Percentiles rank a stretch among this genome's conserved stretches.
Evolutionary conservation across 2,888 invertebrate species (phyloP).

Genomic region (Cheilosia vernalis): DNA sequence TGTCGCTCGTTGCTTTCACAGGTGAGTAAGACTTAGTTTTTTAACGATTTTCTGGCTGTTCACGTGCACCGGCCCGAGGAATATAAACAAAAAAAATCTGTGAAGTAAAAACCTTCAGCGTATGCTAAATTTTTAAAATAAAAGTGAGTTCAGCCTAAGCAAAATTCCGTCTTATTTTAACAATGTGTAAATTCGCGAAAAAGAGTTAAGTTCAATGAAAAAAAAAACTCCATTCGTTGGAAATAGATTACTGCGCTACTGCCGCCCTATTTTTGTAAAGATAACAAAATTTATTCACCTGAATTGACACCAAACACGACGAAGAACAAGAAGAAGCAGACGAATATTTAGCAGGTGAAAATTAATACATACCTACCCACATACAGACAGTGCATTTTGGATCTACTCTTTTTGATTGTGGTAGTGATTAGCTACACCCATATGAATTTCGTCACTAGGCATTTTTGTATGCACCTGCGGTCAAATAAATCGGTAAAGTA

Average conservation of each 20-base stretch:
- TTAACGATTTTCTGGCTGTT: conserved; percentile 52
- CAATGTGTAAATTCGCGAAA: conserved; percentile 7
- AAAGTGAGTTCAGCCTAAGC: background rate
- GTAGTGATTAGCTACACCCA: background rate
- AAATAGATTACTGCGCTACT: conserved; percentile 63
- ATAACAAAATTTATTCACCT: conserved; percentile 31
- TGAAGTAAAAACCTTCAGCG: background rate
- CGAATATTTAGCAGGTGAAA: conserved; percentile 50
- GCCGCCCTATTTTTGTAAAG: conserved; percentile 51
- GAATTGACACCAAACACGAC: conserved; percentile 33
- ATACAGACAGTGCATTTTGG: conserved; percentile 2
- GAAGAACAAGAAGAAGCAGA: conserved; percentile 2
- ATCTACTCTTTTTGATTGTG: background rate
- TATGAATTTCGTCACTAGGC: background rate
- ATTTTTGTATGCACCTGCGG: no score
- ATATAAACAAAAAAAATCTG: conserved; percentile 38
- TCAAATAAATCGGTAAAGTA: no score
- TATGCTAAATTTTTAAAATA: background rate
- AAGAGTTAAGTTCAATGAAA: conserved; percentile 21
- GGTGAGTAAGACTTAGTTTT: conserved; percentile 68
- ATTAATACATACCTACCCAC: background rate
- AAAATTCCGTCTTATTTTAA: background rate
- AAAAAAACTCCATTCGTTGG: conserved; percentile 14
- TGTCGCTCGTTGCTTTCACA: conserved; percentile 39
- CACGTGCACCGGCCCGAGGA: conserved; percentile 45